A percentile compares a stretch with the other conserved stretches of the same genome.
phyloP scores from a whole-genome alignment of 2,888 invertebrate genomes.

The Chalcosyrphus nemorum region DNA sequence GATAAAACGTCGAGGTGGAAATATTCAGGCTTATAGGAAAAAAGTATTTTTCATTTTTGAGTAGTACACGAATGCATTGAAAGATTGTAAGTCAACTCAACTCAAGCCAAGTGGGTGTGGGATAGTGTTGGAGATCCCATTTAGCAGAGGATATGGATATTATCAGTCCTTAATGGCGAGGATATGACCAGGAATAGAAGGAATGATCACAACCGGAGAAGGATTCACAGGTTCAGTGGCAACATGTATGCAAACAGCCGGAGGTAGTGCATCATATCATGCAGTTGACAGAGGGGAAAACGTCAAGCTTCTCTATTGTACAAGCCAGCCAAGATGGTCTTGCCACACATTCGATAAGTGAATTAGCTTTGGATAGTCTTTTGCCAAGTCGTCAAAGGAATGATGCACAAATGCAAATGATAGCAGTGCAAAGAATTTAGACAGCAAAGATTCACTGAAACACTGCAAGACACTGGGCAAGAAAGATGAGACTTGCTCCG shows the following conservation, averaged over 20 bases:
- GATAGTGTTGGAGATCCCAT: too few species aligned
- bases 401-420: constrained; percentile 74
- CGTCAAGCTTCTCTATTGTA: constrained; percentile 80
- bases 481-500: constrained; percentile 84
- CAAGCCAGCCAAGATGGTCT: constrained; percentile 81
- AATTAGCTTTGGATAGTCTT: constrained; percentile 92
- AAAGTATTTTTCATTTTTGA: too few species aligned
- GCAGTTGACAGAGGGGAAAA: constrained; percentile 84
- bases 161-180: too few species aligned
- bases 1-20: too few species aligned
- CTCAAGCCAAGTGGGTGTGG: too few species aligned
- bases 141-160: too few species aligned
- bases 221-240: constrained; percentile 89
- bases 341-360: constrained; percentile 91
- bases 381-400: constrained; percentile 81
- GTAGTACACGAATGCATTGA: too few species aligned
- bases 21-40: too few species aligned
- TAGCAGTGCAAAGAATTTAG: constrained; percentile 76
- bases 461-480: constrained; percentile 78
- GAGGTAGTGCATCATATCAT: constrained; percentile 84
- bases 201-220: too few species aligned
- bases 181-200: too few species aligned
- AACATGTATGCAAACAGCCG: constrained; percentile 84
- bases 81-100: too few species aligned
- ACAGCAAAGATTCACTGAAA: constrained; percentile 81